phyloP scores from a whole-genome alignment of 2,888 invertebrate species.

The Leistus spinibarbis region DNA sequence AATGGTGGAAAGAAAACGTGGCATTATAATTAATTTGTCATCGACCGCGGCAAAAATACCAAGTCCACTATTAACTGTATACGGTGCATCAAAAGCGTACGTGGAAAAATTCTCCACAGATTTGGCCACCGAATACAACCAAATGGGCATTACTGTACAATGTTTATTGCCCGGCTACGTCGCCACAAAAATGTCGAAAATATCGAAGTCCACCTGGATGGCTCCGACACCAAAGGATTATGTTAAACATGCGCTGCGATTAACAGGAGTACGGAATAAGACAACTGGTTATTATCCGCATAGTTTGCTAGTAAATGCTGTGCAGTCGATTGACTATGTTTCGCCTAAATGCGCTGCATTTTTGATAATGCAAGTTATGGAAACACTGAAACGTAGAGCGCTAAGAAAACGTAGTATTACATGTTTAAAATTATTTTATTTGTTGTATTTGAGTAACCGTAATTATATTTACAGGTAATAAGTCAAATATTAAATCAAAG shows the following conservation, averaged over 20 bases:
- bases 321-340: constrained; percentile 59
- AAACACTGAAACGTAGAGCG: constrained; percentile 66
- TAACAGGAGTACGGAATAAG: constrained; percentile 70
- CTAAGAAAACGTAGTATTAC: constrained; percentile 46
- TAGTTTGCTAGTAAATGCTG: constrained; percentile 61
- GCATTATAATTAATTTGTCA: constrained; percentile 88
- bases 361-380: constrained; percentile 69
- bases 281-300: constrained; percentile 82
- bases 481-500: no score
- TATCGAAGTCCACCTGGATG: constrained; percentile 73
- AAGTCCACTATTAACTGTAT: constrained; percentile 81
- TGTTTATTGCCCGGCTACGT: constrained; percentile 87
- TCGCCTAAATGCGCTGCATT: constrained; percentile 65
- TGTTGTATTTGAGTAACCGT: no score
- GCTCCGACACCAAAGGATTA: constrained; percentile 76
- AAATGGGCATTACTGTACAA: constrained; percentile 77
- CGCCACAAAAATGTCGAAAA: constrained; percentile 89
- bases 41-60: constrained; percentile 83
- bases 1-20: constrained; percentile 82
- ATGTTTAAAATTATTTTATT: no score
- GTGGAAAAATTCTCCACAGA: constrained; percentile 82
- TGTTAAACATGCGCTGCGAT: constrained; percentile 72
- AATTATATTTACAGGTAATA: no score
- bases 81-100: constrained; percentile 89
- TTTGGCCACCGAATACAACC: constrained; percentile 74